Percentiles rank a stretch among this genome's conserved stretches.
Conservation (phyloP, 2,113 vertebrate genomes). For the Amphilophus citrinellus region DNA sequence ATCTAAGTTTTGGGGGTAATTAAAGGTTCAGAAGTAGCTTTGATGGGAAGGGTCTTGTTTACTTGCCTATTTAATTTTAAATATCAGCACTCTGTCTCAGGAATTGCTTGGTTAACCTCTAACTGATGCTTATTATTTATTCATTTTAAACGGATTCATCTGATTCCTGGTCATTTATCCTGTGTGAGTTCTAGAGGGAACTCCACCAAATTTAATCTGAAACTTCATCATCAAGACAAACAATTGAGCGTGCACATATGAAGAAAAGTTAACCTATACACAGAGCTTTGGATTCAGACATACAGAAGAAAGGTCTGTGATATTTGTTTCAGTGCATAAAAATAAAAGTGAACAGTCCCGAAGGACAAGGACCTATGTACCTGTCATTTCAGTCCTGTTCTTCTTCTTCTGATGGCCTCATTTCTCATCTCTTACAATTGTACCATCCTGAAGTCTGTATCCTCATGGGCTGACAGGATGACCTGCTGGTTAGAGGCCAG, state of each 20-base stretch:
- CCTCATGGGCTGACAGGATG: slow-evolving; percentile 19
- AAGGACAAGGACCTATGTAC: slow-evolving; percentile 22
- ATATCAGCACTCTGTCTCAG: too few species aligned
- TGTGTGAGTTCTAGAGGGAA: not conserved
- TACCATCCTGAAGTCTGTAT: slow-evolving; percentile 8
- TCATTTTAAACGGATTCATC: not conserved
- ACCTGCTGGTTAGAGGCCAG: slow-evolving; percentile 35
- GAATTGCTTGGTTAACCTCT: not conserved
- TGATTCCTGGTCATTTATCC: not conserved
- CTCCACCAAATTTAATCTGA: not conserved
- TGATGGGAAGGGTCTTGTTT: too few species aligned
- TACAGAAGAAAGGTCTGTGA: not conserved
- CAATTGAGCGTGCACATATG: not conserved
- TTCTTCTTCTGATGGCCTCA: slow-evolving; percentile 35
- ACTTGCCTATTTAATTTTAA: too few species aligned
- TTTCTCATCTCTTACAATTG: slow-evolving; percentile 11
- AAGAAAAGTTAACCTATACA: not conserved
- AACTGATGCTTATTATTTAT: too few species aligned
- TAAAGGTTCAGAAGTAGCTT: too few species aligned
- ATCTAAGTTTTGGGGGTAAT: too few species aligned
- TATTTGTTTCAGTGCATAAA: slow-evolving; percentile 1
- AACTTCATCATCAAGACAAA: not conserved
- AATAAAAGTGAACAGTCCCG: not conserved
- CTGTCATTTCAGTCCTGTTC: slow-evolving; percentile 51
- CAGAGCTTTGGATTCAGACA: not conserved